phyloP scores from a whole-genome alignment of 2,888 invertebrate species.

The Chloroclystis v-ata region DNA sequence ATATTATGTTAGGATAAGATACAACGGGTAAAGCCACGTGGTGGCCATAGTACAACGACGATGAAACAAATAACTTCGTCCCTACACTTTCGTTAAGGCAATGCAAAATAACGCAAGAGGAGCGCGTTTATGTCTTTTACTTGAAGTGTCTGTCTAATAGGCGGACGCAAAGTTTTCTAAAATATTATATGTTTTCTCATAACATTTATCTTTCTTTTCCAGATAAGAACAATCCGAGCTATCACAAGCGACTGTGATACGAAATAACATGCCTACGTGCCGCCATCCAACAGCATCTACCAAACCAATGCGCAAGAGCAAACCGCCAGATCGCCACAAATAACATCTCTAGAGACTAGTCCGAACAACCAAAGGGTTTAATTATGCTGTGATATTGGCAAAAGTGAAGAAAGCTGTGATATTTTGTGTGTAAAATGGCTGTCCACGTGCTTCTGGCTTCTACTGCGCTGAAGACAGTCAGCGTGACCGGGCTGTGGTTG shows the following conservation, averaged over 20 bases:
- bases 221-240: slow-evolving; percentile 37
- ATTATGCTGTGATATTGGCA: slow-evolving; percentile 39
- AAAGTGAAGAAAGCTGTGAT: slow-evolving; percentile 21
- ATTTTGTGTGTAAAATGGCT: slow-evolving; percentile 79
- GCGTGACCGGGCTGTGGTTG: slow-evolving; percentile 89
- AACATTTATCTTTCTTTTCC: slow-evolving; percentile 32
- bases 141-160: too few relatives aligned
- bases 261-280: slow-evolving; percentile 61
- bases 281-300: slow-evolving; percentile 41
- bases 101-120: too few relatives aligned
- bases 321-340: slow-evolving; percentile 62
- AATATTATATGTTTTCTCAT: too few relatives aligned
- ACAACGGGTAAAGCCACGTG: too few relatives aligned
- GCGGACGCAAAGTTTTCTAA: too few relatives aligned
- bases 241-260: slow-evolving; percentile 42
- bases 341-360: slow-evolving; percentile 41
- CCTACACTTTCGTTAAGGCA: too few relatives aligned
- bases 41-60: too few relatives aligned
- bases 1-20: too few relatives aligned
- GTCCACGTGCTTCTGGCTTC: slow-evolving; percentile 85
- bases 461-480: slow-evolving; percentile 87
- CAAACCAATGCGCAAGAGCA: slow-evolving; percentile 59
- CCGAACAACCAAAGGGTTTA: slow-evolving; percentile 39
- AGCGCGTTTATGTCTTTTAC: too few relatives aligned
- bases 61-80: too few relatives aligned